These are phyloP conservation scores for Zosterops borbonicus DNA, from an alignment of 2,113 vertebrate species.

Conservation along the genomic window DNA sequence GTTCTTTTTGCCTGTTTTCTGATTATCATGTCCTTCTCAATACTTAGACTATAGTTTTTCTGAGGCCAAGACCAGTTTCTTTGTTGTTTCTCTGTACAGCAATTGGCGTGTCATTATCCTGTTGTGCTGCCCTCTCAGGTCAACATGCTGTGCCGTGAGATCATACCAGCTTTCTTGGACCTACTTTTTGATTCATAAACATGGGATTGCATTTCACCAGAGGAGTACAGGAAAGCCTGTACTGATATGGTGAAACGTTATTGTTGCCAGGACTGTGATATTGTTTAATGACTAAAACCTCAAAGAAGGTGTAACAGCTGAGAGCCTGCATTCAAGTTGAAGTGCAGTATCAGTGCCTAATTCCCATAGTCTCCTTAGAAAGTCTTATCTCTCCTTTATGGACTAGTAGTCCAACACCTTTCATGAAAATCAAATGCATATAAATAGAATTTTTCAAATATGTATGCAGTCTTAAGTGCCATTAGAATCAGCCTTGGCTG, in stretches of 20 bases:
- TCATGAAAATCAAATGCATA: neutral
- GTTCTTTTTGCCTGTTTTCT: neutral
- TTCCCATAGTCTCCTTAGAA: conserved; percentile 4
- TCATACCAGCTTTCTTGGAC: neutral
- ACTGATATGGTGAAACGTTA: neutral
- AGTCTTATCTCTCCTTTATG: neutral
- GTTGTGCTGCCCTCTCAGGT: neutral
- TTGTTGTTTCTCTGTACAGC: neutral
- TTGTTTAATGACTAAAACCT: neutral
- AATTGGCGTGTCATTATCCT: neutral
- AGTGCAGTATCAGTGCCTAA: neutral
- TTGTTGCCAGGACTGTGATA: neutral
- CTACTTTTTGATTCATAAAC: neutral
- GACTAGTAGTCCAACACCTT: neutral
- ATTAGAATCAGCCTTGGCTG: neutral
- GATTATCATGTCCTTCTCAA: neutral
- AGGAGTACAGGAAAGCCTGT: neutral
- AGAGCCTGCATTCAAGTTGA: neutral
- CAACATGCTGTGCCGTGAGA: neutral
- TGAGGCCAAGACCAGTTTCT: neutral
- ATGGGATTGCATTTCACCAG: neutral
- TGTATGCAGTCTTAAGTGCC: neutral
- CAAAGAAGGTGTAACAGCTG: neutral
- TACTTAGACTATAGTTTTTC: neutral
- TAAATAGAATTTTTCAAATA: neutral